Base-by-base conservation (phyloP, 2,888 invertebrate genomes). In the Stenichneumon culpator region DNA sequence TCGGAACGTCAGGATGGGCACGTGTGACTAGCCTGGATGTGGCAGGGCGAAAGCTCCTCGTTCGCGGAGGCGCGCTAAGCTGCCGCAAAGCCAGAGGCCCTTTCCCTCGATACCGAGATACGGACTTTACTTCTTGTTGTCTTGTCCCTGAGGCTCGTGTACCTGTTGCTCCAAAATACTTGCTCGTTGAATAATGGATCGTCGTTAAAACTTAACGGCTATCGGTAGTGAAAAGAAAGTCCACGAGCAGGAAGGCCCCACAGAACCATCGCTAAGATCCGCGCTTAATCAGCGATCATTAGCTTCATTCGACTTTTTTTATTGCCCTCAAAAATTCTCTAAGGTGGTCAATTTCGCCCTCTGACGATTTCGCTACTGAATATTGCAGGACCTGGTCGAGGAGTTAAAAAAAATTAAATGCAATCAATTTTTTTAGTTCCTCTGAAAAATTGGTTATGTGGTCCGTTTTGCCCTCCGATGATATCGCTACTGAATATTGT, bases 141-240 rank as follows among this genome's bases (percentile, higher is more conserved):
- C 88, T 87, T 86, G 74, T 77, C 87, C 87, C 86, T 67, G 28
- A n/a, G 70, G 28, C 16, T 25, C 25, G 54, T 70, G 89, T 88
- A 93, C 93, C 93, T 93, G 93, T 93, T 93, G 93, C 93, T 91
- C 89, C 90, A 89, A 92, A 91, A 91, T 91, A 90, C 89, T 89
- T 90, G 90, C 89, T 89, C 89, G 90, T 89, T 92, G 92, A 92
- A 93, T 92, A 91, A 92, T 92, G 90, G 90, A 92, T 91, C 39
- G 72, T 79, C 70, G 69, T 65, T 79, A 54, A 47, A 72, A 28
- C 47, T 65, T 19, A 6, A 28, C 39, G 50, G 32, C 36, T 67
- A 77, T 54, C 28, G 50, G 14, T 44, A 44, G 14, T 19, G 39
- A 28, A 72, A 39, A 25, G 36, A 16, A 67, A 52, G 52, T 36